Evolutionary conservation across 2,113 vertebrate genomes (phyloP).

Genomic region (Chrysochloris asiatica): DNA sequence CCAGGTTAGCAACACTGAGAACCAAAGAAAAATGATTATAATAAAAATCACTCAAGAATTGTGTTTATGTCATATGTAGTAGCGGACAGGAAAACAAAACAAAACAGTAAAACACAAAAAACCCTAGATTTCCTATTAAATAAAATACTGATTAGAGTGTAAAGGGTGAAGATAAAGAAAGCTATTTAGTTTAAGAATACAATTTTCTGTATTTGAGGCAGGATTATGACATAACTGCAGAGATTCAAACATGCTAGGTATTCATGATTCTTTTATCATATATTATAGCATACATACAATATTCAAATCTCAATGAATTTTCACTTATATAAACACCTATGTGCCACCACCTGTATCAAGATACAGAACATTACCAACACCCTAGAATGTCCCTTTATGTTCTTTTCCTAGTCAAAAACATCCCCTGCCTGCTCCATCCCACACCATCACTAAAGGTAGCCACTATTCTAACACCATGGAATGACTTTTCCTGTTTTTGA

Average conservation of each 20-base stretch:
- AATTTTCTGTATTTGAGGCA: not conserved
- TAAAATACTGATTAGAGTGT: not conserved
- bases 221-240: not conserved
- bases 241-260: not conserved
- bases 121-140: not conserved
- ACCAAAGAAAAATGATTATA: not conserved
- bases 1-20: not conserved
- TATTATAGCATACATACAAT: not conserved
- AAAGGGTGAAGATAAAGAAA: slow-evolving; percentile 15
- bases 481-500: not conserved
- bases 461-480: not conserved
- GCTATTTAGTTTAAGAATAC: not conserved
- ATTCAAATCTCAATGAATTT: not conserved
- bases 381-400: not conserved
- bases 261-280: not conserved
- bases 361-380: not conserved
- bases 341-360: not conserved
- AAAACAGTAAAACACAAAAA: not conserved
- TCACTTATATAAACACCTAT: not conserved
- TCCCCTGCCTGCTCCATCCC: not conserved
- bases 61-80: not conserved
- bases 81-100: not conserved
- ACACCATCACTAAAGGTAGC: not conserved
- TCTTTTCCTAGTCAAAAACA: not conserved
- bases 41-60: not conserved